Percentiles rank a stretch among this genome's conserved stretches.
Evolutionary conservation across 2,113 vertebrate species (phyloP).

Genomic region (Plestiodon gilberti): DNA sequence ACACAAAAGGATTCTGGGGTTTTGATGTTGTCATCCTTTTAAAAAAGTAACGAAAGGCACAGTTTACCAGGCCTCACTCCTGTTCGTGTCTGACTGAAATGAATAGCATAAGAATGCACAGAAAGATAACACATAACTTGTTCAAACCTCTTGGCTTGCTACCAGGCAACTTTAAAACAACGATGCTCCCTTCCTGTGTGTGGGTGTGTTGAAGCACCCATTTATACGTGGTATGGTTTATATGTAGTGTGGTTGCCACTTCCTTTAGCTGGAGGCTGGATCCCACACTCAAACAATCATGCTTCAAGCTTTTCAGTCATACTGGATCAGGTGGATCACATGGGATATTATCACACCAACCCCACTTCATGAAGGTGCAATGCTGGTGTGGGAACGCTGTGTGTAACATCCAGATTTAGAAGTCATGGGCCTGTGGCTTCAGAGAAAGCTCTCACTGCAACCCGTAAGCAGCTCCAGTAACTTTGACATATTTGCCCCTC

Average conservation of each 20-base stretch:
- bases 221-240: background rate
- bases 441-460: too few species aligned
- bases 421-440: too few species aligned
- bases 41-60: too few species aligned
- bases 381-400: background rate
- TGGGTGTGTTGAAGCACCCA: too few species aligned
- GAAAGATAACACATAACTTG: too few species aligned
- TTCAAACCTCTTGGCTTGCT: too few species aligned
- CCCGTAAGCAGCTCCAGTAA: too few species aligned
- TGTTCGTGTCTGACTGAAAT: too few species aligned
- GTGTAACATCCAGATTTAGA: background rate
- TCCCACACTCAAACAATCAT: background rate
- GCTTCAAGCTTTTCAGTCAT: background rate
- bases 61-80: too few species aligned
- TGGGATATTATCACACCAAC: background rate
- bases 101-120: background rate
- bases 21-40: too few species aligned
- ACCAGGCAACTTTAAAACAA: background rate
- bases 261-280: background rate
- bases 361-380: background rate
- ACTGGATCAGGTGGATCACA: background rate
- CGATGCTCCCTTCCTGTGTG: background rate
- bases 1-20: too few species aligned
- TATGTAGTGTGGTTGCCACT: background rate
- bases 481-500: too few species aligned